Percentiles rank a stretch among this genome's conserved stretches.
phyloP scores from a whole-genome alignment of 1,140 invertebrate genomes.

The Protaetia brevitarsis region DNA sequence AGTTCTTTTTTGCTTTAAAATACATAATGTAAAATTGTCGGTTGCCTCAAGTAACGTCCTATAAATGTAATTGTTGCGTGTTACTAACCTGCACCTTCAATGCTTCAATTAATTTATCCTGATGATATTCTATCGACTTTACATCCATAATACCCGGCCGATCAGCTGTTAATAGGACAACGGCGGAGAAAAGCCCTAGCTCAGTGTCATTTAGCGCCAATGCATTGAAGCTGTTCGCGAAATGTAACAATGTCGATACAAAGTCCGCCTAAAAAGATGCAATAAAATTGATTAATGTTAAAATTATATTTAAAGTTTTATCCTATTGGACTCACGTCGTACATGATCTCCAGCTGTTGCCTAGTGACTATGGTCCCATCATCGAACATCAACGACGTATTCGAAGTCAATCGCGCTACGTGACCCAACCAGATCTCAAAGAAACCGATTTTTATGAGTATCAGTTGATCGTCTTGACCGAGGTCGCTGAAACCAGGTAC shows the following conservation, averaged over 20 bases:
- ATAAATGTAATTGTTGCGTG: background rate
- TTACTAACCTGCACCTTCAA: slow-evolving; percentile 68
- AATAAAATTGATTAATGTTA: background rate
- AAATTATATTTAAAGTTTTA: background rate
- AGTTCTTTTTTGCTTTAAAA: background rate
- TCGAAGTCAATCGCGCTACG: slow-evolving; percentile 77
- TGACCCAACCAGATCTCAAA: slow-evolving; percentile 95
- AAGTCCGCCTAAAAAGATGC: slow-evolving; percentile 61
- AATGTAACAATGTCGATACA: slow-evolving; percentile 70
- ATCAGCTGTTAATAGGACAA: slow-evolving; percentile 79
- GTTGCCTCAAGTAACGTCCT: background rate
- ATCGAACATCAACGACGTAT: slow-evolving; percentile 83
- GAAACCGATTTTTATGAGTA: slow-evolving; percentile 93
- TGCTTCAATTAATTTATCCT: slow-evolving; percentile 83
- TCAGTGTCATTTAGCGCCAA: slow-evolving; percentile 85
- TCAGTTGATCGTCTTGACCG: slow-evolving; percentile 89
- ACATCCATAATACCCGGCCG: slow-evolving; percentile 76
- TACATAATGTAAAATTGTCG: background rate
- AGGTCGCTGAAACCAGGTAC: slow-evolving; percentile 85
- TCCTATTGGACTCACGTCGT: slow-evolving; percentile 73
- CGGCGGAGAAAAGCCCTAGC: slow-evolving; percentile 83
- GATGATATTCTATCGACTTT: slow-evolving; percentile 78
- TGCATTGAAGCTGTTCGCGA: slow-evolving; percentile 74
- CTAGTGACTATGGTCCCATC: slow-evolving; percentile 85
- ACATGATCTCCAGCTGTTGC: slow-evolving; percentile 86